Base-by-base conservation (phyloP, 2,888 invertebrate genomes). In the Patella caerulea region DNA sequence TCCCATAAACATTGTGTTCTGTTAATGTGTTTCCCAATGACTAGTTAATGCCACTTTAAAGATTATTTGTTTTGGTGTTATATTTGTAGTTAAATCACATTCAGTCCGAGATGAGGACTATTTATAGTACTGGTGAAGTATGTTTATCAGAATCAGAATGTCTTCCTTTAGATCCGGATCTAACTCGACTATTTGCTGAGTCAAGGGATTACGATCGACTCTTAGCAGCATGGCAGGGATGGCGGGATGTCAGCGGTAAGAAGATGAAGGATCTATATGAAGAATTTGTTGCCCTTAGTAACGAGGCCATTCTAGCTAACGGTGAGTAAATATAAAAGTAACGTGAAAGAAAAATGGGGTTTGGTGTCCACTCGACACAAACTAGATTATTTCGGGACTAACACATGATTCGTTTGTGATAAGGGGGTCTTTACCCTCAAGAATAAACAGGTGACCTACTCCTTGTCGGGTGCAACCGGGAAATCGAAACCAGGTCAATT, bases 191-290 rank as follows among this genome's bases (percentile, higher is more conserved):
- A 17, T 79, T 91, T 86, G 87, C 88, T 0, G 79, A 78, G 0
- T 88, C 88, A 15, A 75, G 95, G 78, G 95, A 96, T 84, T 95
- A 95, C 82, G 94, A 94, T 19, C 96, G 96, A 86, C 91, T 97
- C 72, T 88, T 94, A n/a, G 95, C 96, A 86, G 94, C 95, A 0
- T 97, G 97, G 97, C 93, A 93, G 85, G 94, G 95, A 79, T 97
- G 96, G 94, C 93, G 96, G 81, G 95, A 96, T 78, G 94, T 94
- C 78, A 94, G 95, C 0, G 97, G 97, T 0, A 95, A 95, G 0
- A 94, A 94, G 34, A 93, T 96, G 91, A 95, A 94, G 90, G 94
- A 94, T 79, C 93, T 95, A 82, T 97, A 95, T 88, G 94, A 95
- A 93, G 93, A 95, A 93, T 96, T 96, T 86, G 94, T 96, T 0